These are phyloP conservation scores for Jordanella pulchra DNA, from an alignment of 2,797 vertebrate genomes.

Conservation along the genomic window DNA sequence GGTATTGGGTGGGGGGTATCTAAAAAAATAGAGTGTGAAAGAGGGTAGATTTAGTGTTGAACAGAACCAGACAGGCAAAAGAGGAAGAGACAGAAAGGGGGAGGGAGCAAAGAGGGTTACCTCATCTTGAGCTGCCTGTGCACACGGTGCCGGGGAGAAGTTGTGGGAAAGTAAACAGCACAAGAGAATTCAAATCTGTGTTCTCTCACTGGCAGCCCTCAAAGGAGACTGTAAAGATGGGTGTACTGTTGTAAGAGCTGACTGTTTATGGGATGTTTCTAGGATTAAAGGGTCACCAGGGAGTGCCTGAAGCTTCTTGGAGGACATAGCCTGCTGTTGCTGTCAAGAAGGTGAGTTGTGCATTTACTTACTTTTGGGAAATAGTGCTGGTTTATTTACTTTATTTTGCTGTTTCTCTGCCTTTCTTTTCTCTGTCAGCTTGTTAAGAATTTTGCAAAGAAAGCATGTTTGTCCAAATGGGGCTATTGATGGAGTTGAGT, in stretches of 20 bases:
- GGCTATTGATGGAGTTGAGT: conserved; percentile 56
- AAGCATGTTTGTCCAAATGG: conserved; percentile 68
- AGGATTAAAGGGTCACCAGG: conserved; percentile 71
- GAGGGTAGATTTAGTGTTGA: conserved; percentile 46
- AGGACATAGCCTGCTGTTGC: conserved; percentile 55
- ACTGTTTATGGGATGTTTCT: conserved; percentile 62
- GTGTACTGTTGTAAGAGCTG: conserved; percentile 53
- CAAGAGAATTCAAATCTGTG: conserved; percentile 58
- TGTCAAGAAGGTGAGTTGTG: conserved; percentile 73
- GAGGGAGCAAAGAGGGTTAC: conserved; percentile 63
- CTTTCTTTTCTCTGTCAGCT: conserved; percentile 41
- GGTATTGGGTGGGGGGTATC: conserved; percentile 34
- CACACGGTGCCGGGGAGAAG: conserved; percentile 67
- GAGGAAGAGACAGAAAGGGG: conserved; percentile 38
- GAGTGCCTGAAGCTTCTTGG: conserved; percentile 67
- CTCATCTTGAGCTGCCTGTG: conserved; percentile 64
- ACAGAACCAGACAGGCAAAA: conserved; percentile 23
- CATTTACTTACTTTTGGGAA: conserved; percentile 45
- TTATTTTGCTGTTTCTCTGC: conserved; percentile 22
- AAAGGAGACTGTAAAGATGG: conserved; percentile 60
- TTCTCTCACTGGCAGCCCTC: conserved; percentile 53
- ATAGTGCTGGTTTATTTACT: conserved; percentile 12
- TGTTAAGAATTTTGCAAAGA: conserved; percentile 68
- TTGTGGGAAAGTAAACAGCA: conserved; percentile 83
- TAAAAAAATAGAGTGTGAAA: conserved; percentile 48